phyloP scores from a whole-genome alignment of 2,113 vertebrate species.

The Leucopsar rothschildi region DNA sequence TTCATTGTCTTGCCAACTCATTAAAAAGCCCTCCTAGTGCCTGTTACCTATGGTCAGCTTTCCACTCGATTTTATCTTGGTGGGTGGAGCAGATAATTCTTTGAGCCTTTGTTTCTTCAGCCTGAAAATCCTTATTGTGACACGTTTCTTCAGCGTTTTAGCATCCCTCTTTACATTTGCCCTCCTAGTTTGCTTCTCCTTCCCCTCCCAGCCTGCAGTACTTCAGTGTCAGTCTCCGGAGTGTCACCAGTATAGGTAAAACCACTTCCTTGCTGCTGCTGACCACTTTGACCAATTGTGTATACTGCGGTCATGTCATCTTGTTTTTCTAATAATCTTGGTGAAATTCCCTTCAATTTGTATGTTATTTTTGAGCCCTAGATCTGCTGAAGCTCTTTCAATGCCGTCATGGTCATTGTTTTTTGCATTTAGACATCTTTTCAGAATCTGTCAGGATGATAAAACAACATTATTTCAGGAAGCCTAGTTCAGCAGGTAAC shows the following conservation, averaged over 20 bases:
- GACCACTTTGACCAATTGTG: background rate
- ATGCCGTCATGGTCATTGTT: background rate
- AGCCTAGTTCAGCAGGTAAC: background rate
- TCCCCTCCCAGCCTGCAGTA: background rate
- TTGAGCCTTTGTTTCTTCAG: background rate
- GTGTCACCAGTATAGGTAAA: background rate
- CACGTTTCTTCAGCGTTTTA: background rate
- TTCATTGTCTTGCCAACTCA: rapidly evolving
- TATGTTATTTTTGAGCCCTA: background rate
- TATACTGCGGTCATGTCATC: rapidly evolving
- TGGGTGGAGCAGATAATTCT: background rate
- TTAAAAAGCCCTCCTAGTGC: background rate
- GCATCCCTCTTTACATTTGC: background rate
- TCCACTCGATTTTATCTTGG: background rate
- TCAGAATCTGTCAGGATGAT: background rate
- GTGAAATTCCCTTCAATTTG: background rate
- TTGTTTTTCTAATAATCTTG: background rate
- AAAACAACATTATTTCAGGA: background rate
- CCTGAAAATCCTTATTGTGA: background rate
- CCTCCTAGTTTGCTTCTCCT: background rate
- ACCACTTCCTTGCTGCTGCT: background rate
- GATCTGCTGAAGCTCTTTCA: background rate
- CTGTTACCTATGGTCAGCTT: background rate
- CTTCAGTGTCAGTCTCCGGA: background rate
- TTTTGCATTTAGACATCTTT: background rate